Base-by-base conservation (phyloP, 2,113 vertebrate species). In the Hiodon alosoides region DNA sequence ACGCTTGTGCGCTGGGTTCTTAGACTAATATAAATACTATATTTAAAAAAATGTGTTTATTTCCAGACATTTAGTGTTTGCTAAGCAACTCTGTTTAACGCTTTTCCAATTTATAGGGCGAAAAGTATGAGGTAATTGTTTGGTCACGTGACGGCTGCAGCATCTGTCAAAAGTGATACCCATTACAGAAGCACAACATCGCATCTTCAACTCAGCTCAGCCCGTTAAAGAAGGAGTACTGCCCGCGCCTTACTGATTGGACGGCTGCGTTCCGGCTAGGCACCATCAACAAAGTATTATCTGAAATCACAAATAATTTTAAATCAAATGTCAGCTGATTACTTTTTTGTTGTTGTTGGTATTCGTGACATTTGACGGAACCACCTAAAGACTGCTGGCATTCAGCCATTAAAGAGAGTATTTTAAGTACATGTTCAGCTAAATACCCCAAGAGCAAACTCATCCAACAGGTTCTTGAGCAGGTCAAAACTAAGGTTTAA, bases 71-170 rank as follows among this genome's bases (percentile, higher is more conserved):
- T 31, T 31, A 31, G 31, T 31, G 31, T 31, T 31, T 31, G 31
- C 31, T 31, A 31, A 31, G 31, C 31, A 31, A 52, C 17, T 46
- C 17, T 46, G 51, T 75, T 46, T n/a, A 75, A 65, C 14, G 59
- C 59, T 31, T 16, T 51, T 69, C 47, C 76, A 67, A 71, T 66
- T 47, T 48, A 57, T 76, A 48, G 75, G 59, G 68, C 79, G 67
- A 76, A 85, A 80, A 79, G 83, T 79, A 91, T 90, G 90, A 91
- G 85, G 91, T 92, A 86, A 91, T 91, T 90, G 87, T 89, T 91
- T 90, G 87, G 86, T 90, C 89, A 92, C 82, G 83, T 92, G 89
- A 90, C 85, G 78, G 82, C 89, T 92, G 89, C 90, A 89, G 90
- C 87, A 87, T 87, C 86, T 90, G 88, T 92, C 90, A 90, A 84